Percentiles rank a stretch among this genome's conserved stretches.
phyloP scores from a whole-genome alignment of 2,113 vertebrate genomes.

The Grallaria varia region DNA sequence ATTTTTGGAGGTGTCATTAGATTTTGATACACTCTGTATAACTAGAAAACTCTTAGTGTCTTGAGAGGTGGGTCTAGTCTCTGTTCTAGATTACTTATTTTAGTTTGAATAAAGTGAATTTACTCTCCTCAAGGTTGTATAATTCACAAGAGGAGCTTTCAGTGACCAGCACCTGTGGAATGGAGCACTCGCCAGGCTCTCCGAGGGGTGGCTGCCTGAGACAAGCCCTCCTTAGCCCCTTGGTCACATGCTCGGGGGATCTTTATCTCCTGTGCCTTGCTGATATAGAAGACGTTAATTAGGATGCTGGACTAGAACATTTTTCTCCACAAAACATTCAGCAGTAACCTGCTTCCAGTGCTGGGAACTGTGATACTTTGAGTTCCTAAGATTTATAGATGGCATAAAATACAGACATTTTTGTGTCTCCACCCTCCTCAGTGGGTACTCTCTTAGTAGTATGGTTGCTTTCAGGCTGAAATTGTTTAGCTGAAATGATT shows the following conservation, averaged over 20 bases:
- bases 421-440: neutral
- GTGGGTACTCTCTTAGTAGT: neutral
- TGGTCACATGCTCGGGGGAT: no score
- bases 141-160: neutral
- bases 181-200: rapidly evolving
- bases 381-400: neutral
- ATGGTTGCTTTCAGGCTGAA: neutral
- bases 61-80: neutral
- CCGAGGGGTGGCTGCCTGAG: neutral
- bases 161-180: neutral
- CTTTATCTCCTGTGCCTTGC: neutral
- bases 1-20: neutral
- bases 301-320: neutral
- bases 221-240: neutral
- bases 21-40: neutral
- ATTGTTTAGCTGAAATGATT: neutral
- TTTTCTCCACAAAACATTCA: neutral
- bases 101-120: neutral
- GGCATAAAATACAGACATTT: neutral
- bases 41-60: neutral
- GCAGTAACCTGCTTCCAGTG: neutral
- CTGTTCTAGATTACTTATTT: neutral
- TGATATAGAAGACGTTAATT: neutral
- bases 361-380: neutral
- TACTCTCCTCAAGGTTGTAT: neutral